These are phyloP conservation scores for Sebastes iracundus DNA, from an alignment of 2,797 vertebrate genomes.

Conservation along the genomic window DNA sequence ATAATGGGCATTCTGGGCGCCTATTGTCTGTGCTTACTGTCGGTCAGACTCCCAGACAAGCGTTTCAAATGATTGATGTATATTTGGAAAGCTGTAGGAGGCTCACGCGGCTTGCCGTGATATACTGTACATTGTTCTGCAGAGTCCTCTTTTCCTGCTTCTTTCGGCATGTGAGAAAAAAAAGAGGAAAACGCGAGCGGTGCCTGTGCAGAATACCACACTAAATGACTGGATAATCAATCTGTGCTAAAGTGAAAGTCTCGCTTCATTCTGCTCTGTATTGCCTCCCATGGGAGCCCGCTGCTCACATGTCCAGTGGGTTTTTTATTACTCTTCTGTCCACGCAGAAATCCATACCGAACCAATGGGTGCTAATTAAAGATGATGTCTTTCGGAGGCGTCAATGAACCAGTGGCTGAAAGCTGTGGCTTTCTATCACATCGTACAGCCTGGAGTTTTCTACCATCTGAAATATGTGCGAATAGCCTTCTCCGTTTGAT, in stretches of 20 bases:
- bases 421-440: constrained; percentile 18
- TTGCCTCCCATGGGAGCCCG: constrained; percentile 36
- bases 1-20: background rate
- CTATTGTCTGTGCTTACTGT: background rate
- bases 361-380: constrained; percentile 61
- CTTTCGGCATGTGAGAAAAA: background rate
- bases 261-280: constrained; percentile 24
- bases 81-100: constrained; percentile 1
- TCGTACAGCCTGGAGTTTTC: constrained; percentile 12
- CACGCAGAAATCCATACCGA: constrained; percentile 46
- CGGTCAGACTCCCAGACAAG: background rate
- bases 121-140: background rate
- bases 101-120: background rate
- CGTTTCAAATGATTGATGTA: background rate
- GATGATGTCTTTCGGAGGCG: constrained; percentile 38
- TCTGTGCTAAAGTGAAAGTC: constrained; percentile 38
- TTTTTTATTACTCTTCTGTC: constrained; percentile 43
- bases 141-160: background rate
- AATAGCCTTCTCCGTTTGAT: background rate
- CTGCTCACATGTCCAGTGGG: constrained; percentile 41
- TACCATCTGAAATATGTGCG: constrained; percentile 21
- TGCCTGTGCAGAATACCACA: constrained; percentile 18
- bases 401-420: constrained; percentile 29
- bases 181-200: background rate
- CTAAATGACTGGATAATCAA: constrained; percentile 60